Evolutionary conservation across 2,113 vertebrate species (phyloP).

Genomic region (Triplophysa siluroides): DNA sequence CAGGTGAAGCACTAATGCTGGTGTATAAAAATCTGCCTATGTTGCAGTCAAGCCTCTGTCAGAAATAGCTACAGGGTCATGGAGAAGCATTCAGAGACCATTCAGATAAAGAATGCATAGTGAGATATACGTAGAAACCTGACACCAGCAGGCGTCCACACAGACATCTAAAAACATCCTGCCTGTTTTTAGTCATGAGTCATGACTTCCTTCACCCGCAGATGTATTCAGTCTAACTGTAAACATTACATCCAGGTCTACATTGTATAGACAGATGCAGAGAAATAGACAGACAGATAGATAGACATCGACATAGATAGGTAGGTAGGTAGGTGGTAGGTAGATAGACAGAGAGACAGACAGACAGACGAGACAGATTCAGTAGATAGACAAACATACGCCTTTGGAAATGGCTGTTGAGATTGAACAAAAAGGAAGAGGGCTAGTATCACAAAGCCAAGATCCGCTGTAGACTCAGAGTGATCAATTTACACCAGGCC

Average conservation of each 20-base stretch:
- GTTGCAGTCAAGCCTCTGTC: slow-evolving; percentile 58
- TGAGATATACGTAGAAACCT: slow-evolving; percentile 60
- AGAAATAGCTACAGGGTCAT: slow-evolving; percentile 64
- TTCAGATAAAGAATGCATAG: slow-evolving; percentile 37
- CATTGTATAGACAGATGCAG: background rate
- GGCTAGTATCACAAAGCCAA: slow-evolving; percentile 59
- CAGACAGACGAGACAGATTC: too few species aligned
- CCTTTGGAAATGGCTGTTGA: background rate
- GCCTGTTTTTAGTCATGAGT: slow-evolving; percentile 54
- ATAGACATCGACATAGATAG: background rate
- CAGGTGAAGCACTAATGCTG: slow-evolving; percentile 54
- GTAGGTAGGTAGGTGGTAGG: too few species aligned
- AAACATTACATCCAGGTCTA: background rate
- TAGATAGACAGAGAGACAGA: too few species aligned
- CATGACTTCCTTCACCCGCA: slow-evolving; percentile 55
- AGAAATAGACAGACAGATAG: background rate
- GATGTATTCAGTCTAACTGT: background rate
- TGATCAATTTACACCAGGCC: slow-evolving; percentile 78
- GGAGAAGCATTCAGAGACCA: slow-evolving; percentile 49
- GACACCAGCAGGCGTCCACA: slow-evolving; percentile 42
- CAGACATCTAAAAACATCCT: slow-evolving; percentile 60
- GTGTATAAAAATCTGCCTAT: slow-evolving; percentile 52
- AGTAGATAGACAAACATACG: background rate
- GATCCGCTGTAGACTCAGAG: slow-evolving; percentile 66
- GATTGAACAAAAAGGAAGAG: slow-evolving; percentile 45